Base-by-base conservation (phyloP, 1,140 invertebrate species). In the Tetramorium parvispinum region DNA sequence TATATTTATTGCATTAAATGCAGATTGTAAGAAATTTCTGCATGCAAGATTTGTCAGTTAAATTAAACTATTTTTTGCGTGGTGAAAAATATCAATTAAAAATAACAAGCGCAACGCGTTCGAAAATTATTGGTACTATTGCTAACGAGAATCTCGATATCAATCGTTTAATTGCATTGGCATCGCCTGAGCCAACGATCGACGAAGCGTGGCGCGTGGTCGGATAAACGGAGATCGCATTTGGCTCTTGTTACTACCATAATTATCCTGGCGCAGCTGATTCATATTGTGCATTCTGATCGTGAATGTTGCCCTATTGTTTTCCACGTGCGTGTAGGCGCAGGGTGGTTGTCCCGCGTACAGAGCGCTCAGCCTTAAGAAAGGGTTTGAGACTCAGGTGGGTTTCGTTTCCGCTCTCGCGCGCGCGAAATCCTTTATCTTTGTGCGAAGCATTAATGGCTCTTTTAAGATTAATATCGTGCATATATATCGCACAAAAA, bases 231-330 rank as follows among this genome's bases (percentile, higher is more conserved):
- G 87, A 49, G 57, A 75, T 85, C 79, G 68, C 65, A 61, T 90
- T 89, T 85, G 59, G 75, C 37, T 78, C 76, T 82, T 55, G 65
- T 82, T 85, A 77, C 88, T 63, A 65, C 79, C 75, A 85, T 82
- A 89, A 86, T 86, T 68, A 68, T 68, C 40, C 18, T 18, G 46
- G 24, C 37, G 63, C 85, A 81, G 61, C 61, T 68, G 85, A 86
- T 78, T 81, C 71, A 43, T 51, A 77, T 65, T 76, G 71, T 49
- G 82, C 82, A 51, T 85, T 85, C 86, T 65, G 61, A 82, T 68
- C 88, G 51, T 85, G 13, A 27, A 77, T 86, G 49, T 85, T 89
- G 51, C 32, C 16, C 88, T 82, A 87, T 90, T 89, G 85, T 90
- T 77, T 81, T 59, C 46, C 21, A 53, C 8, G 43, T 4, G 18